Base-by-base conservation (phyloP, 2,888 invertebrate genomes). In the Linhomoeus sp. region DNA sequence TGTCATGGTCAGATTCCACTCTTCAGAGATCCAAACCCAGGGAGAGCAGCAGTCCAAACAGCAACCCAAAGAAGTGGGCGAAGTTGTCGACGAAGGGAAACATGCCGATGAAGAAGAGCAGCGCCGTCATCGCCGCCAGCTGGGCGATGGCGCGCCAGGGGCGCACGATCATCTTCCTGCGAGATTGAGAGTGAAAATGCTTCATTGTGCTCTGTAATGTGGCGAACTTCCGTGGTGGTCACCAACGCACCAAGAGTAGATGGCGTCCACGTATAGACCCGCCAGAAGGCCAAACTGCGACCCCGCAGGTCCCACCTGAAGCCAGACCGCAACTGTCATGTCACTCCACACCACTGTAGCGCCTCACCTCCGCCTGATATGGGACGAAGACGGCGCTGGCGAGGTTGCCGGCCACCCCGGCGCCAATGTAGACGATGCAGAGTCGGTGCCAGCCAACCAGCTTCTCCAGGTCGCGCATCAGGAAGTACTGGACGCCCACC, bases 31-130 rank as follows among this genome's bases (percentile, higher is more conserved):
- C 7, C 43, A 2, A 3, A 61, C 61, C 51, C 9, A 56, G 50
- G 1, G 58, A 51, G 24, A 55, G 51, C 3, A 59, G 48, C 9
- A 55, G 44, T 1, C 61, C 61, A 24, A 56, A 53, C 22, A 59
- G 46, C 44, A 57, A 56, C 7, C 61, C 61, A 41, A 58, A 58
- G 7, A 58, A 26, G 64, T 94, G 92, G 50, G 94, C 87, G 71
- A 90, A 94, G 72, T 97, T 97, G 72, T 94, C 87, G 56, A 97
- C 81, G 87, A 90, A 94, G 7, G 97, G 97, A 50, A 99, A 71
- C 33, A 94, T 77, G 35, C 94, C 94, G 56, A 86, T 73, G 26
- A 82, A 70, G 62, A 90, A 80, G 17, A 90, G 72, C 45, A 77
- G 22, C 9, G 50, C 9, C 1, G 55, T 49, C n/a, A 58, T 45